Conservation (phyloP, 1,140 invertebrate genomes). For the Bombus huntii region DNA sequence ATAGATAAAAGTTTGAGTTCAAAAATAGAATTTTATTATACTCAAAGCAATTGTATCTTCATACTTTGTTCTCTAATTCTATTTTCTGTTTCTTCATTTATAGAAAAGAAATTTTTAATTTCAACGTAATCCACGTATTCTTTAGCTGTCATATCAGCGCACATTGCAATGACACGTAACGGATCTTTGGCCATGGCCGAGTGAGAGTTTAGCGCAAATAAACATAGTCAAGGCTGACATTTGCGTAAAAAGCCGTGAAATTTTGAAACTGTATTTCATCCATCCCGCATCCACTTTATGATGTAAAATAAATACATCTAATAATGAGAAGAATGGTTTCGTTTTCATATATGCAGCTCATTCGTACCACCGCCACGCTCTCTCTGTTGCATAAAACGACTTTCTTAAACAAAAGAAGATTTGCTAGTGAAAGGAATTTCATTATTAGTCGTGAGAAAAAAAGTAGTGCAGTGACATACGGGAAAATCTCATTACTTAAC, state of each 20-base stretch:
- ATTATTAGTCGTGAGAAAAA: slow-evolving; percentile 45
- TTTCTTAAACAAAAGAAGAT: slow-evolving; percentile 50
- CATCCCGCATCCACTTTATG: too few species aligned
- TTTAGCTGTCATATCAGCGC: slow-evolving; percentile 10
- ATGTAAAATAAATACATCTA: neutral
- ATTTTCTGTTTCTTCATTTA: neutral
- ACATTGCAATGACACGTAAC: slow-evolving; percentile 34
- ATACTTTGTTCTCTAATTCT: neutral
- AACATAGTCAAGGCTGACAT: slow-evolving; percentile 68
- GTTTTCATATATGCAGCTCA: neutral
- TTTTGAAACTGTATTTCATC: neutral
- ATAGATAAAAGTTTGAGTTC: neutral
- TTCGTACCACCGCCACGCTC: neutral
- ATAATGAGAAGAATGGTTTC: neutral
- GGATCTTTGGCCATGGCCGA: slow-evolving; percentile 67
- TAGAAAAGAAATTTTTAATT: neutral
- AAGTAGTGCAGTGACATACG: slow-evolving; percentile 34
- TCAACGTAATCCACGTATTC: neutral
- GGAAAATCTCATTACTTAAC: slow-evolving; percentile 54
- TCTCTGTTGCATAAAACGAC: slow-evolving; percentile 40
- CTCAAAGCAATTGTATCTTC: neutral
- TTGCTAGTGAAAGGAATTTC: slow-evolving; percentile 44
- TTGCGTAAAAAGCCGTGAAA: slow-evolving; percentile 28
- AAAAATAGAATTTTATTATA: neutral
- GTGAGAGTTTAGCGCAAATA: slow-evolving; percentile 61